Percentiles rank a stretch among this genome's conserved stretches.
These are phyloP conservation scores for Parauchenoglanis ngamensis DNA, from an alignment of 2,797 vertebrate genomes.

Conservation along the genomic window DNA sequence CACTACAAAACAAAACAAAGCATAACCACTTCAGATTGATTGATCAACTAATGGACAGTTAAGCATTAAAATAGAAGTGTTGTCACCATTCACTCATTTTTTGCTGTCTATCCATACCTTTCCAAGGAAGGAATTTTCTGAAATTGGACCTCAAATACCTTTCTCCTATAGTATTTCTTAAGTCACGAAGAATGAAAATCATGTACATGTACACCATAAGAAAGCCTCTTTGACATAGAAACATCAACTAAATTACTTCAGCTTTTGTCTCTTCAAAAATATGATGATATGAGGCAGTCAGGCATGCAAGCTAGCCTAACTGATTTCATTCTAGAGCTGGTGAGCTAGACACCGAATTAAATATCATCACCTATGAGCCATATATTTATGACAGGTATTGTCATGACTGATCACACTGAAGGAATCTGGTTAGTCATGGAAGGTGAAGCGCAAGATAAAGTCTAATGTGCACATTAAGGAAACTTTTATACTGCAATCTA, in stretches of 20 bases:
- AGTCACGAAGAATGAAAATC: constrained; percentile 10
- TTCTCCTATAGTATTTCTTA: background rate
- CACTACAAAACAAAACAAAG: background rate
- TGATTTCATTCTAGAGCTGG: constrained; percentile 37
- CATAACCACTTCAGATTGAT: background rate
- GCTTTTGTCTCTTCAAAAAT: constrained; percentile 42
- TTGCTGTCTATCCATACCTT: background rate
- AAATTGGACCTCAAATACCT: background rate
- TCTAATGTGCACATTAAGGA: constrained; percentile 5
- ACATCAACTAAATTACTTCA: constrained; percentile 52
- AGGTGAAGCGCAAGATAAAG: background rate
- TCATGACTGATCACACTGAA: constrained; percentile 39
- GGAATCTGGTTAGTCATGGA: constrained; percentile 36
- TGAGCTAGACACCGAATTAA: constrained; percentile 45
- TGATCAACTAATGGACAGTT: background rate
- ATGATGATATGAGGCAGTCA: constrained; percentile 35
- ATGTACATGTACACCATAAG: background rate
- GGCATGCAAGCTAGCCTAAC: constrained; percentile 35
- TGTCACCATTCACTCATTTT: background rate
- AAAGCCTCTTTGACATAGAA: constrained; percentile 40
- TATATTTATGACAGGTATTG: constrained; percentile 46
- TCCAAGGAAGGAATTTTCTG: background rate
- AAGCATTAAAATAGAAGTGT: background rate
- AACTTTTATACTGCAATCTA: constrained; percentile 21
- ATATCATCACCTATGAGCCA: constrained; percentile 37